Evolutionary conservation across 2,797 vertebrate genomes (phyloP), one percentile per base, ranked within the genome.

Genomic region (Dipus sagitta): DNA sequence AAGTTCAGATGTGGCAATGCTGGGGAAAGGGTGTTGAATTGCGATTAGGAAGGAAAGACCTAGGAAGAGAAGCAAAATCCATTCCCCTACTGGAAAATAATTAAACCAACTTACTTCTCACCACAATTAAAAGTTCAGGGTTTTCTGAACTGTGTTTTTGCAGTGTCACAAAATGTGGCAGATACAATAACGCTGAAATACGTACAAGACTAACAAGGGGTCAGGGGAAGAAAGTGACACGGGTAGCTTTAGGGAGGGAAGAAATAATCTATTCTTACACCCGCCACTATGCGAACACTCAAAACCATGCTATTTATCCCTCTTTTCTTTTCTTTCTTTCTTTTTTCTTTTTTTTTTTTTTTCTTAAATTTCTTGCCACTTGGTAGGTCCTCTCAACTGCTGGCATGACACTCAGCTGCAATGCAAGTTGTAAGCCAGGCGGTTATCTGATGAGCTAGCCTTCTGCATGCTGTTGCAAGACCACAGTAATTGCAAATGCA

Each of bases 1-100:
- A 99, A 99, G 99, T 98, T 99, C 99, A 98, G 97, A 97, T 98
- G 98, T 96, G 97, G 98, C 98, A 95, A 97, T 97, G 98, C 98
- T 96, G 96, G 97, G 96, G 97, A 42, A 97, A 76, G 98, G 97
- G 98, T 98, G 98, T 97, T 98, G 98, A 98, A 98, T 98, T 98
- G 98, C 88, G 98, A 98, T 98, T 98, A 98, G 98, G 97, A 97
- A 97, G 96, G 97, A 97, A 97, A 96, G 97, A 98, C 97, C 96
- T 92, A 94, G 92, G 96, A 97, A 98, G 93, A 97, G 97, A 97
- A 98, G 98, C 96, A 98, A 98, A 98, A 97, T 96, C 94, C 96
- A 96, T 97, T 97, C 96, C 97, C 95, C 96, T 97, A 95, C 92
- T 94, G 54, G 0, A 96, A 97, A 98, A 98, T 98, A 98, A 98